phyloP scores from a whole-genome alignment of 2,113 vertebrate genomes.

The Columbina picui region DNA sequence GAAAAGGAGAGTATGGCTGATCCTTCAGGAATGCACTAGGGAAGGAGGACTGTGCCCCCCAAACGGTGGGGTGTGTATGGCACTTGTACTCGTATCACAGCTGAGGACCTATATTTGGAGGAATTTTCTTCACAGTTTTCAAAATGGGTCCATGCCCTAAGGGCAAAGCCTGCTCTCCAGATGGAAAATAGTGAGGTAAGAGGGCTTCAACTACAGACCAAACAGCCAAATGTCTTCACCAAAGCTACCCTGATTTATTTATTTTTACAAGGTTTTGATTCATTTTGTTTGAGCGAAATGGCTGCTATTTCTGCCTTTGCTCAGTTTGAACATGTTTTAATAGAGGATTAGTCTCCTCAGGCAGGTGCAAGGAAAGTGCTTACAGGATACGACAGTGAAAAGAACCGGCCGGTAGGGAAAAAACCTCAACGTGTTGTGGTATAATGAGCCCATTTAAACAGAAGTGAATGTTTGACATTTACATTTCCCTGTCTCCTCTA shows the following conservation, averaged over 20 bases:
- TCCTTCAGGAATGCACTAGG: not conserved
- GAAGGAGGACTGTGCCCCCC: accelerated
- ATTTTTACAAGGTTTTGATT: slow-evolving; percentile 63
- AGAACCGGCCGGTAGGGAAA: slow-evolving; percentile 48
- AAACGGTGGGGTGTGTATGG: not conserved
- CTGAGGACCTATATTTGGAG: not conserved
- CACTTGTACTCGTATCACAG: not conserved
- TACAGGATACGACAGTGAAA: slow-evolving; percentile 46
- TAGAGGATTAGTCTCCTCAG: slow-evolving; percentile 61
- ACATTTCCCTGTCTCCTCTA: slow-evolving; percentile 41
- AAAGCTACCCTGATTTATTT: slow-evolving; percentile 47
- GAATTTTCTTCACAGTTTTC: not conserved
- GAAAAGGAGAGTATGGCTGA: not conserved
- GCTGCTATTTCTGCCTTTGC: slow-evolving; percentile 52
- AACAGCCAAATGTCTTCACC: slow-evolving; percentile 51
- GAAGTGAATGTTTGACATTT: slow-evolving; percentile 68
- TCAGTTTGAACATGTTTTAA: slow-evolving; percentile 62
- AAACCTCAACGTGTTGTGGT: slow-evolving; percentile 6
- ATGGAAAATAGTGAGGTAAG: slow-evolving; percentile 19
- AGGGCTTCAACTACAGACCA: not conserved
- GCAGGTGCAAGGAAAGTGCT: slow-evolving; percentile 60
- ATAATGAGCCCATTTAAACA: slow-evolving; percentile 63
- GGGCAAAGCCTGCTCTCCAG: not conserved
- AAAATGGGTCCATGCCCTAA: not conserved
- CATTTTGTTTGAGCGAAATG: slow-evolving; percentile 49